Evolutionary conservation across 2,888 invertebrate species (phyloP), one percentile per base, ranked within the genome.

Genomic region (Boloria euphrosyne): DNA sequence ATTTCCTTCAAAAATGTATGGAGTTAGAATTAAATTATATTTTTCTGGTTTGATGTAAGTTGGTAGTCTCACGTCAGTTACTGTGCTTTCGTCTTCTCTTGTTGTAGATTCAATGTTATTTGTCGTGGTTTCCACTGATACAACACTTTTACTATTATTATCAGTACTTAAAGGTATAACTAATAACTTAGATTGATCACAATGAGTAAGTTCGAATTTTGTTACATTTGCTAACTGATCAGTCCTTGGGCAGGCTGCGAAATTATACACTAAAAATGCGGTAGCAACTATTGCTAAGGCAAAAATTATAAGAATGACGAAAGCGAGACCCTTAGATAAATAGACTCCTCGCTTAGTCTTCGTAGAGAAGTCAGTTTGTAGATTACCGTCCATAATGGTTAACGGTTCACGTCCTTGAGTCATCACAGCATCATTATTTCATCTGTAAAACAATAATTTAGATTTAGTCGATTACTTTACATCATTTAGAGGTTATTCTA

Each of bases 221-320:
- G 90, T 89, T 1, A 90, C 87, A 71, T 90, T 89, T 5, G 86
- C 86, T 73, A 89, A 76, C 68, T 89, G 82, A 72, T 92, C 90
- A 52, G 92, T 85, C 62, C 92, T 87, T 2, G 94, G 93, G 74
- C 95, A 95, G 0, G 95, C 94, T 16, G 95, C 94, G 75, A 96
- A 95, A 83, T 96, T 95, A 82, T 96, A 96, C 22, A 96, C 96
- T 72, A 96, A 86, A 44, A 97, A 93, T 7, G 96, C 95, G 2
- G 96, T 96, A 52, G 94, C 94, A 31, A 96, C 91, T 58, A 96
- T 81, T 10, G 94, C 94, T 71, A 94, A 89, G 0, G 94, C 80
- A 79, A 96, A 95, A 70, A 95, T 92, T 50, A 94, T 86, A 4
- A 93, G 90, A 54, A 96, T 83, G 17, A 96, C 86, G 57, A 94